Evolutionary conservation across 2,888 invertebrate species (phyloP).

Genomic region (Nomada lathburiana): DNA sequence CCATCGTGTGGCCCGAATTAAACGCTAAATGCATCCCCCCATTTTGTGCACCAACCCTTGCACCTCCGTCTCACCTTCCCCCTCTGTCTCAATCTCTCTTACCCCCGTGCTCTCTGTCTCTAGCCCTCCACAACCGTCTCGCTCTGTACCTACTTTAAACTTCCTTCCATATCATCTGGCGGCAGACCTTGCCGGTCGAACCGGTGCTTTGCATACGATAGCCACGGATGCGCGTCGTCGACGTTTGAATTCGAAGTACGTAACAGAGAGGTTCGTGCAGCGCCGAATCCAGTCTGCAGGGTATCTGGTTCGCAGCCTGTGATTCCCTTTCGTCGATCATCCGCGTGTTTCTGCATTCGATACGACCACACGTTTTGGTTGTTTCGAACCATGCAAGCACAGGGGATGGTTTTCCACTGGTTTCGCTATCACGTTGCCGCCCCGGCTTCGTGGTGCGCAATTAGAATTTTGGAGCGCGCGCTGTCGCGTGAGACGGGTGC

Average conservation of each 20-base stretch:
- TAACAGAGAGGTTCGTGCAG: constrained; percentile 54
- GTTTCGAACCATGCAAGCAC: not conserved
- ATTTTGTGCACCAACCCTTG: constrained; percentile 24
- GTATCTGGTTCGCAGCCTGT: constrained; percentile 45
- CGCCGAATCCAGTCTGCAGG: constrained; percentile 57
- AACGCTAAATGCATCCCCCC: constrained; percentile 78
- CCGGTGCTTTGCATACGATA: constrained; percentile 77
- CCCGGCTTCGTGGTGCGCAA: not conserved
- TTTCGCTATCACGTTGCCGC: constrained; percentile 30
- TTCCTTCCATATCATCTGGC: constrained; percentile 61
- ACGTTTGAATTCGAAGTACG: constrained; percentile 71
- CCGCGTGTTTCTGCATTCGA: not conserved
- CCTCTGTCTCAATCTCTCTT: constrained; percentile 60
- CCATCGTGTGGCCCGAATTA: constrained; percentile 78
- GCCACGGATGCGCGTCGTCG: constrained; percentile 76
- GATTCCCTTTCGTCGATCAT: constrained; percentile 9
- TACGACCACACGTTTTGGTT: constrained; percentile 15
- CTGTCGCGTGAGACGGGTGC: not conserved
- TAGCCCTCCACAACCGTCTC: constrained; percentile 27
- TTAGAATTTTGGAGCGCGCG: not conserved
- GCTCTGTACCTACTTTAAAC: constrained; percentile 67
- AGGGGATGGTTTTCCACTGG: constrained; percentile 6
- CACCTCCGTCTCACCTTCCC: constrained; percentile 28
- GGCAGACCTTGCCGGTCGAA: constrained; percentile 55
- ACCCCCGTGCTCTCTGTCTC: constrained; percentile 52